phyloP scores from a whole-genome alignment of 2,888 invertebrate species.

The Suillia variegata region DNA sequence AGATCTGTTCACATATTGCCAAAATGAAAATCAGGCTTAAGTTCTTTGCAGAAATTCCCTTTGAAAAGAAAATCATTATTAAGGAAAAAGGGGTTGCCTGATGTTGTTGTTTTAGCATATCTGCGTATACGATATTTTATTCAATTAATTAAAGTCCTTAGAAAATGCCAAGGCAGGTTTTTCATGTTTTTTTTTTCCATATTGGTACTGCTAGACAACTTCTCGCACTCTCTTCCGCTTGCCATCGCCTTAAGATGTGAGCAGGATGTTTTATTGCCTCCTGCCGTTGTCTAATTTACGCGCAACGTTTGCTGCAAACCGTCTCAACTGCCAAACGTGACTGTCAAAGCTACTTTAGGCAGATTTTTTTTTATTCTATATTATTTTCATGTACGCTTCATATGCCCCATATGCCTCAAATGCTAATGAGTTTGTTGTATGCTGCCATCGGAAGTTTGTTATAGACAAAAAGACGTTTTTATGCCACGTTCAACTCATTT shows the following conservation, averaged over 20 bases:
- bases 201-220: background rate
- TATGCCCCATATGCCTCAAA: background rate
- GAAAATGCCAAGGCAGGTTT: conserved; percentile 31
- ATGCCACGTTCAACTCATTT: background rate
- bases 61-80: no score
- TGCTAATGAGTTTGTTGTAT: conserved; percentile 6
- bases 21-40: background rate
- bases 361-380: conserved; percentile 1
- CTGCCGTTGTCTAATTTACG: background rate
- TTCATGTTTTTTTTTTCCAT: background rate
- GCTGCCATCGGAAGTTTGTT: background rate
- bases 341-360: conserved; percentile 22
- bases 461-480: background rate
- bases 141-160: conserved; percentile 36
- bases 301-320: no score
- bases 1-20: background rate
- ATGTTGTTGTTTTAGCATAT: conserved; percentile 7
- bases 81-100: no score
- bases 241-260: no score
- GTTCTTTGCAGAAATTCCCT: background rate
- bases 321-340: conserved; percentile 30
- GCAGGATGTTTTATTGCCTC: no score
- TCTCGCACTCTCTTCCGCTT: background rate
- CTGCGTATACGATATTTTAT: conserved; percentile 28
- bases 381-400: background rate